Conservation (phyloP, 2,888 invertebrate species). For the Chydorus sphaericus region DNA sequence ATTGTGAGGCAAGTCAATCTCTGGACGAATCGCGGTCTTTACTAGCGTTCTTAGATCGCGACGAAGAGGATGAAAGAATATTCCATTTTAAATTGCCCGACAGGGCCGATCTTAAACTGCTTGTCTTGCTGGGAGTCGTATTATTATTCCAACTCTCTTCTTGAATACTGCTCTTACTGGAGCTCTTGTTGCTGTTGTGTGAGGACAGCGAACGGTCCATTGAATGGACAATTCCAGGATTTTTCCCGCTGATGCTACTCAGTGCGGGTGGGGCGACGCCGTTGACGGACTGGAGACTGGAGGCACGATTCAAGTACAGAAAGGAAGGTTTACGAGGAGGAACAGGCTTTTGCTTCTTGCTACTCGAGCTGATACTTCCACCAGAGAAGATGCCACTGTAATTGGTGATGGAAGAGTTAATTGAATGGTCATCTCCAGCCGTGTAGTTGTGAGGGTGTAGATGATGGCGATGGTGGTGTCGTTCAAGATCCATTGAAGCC, state of each 20-base stretch:
- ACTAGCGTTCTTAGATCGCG: background rate
- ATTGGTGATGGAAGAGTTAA: background rate
- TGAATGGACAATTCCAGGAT: too few relatives aligned
- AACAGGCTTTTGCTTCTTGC: slow-evolving; percentile 44
- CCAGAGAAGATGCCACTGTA: background rate
- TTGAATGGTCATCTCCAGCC: background rate
- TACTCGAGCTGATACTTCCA: background rate
- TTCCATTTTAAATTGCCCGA: slow-evolving; percentile 9
- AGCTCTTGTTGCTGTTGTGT: slow-evolving; percentile 3
- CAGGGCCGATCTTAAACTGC: background rate
- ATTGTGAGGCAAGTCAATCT: too few relatives aligned
- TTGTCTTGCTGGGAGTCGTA: background rate
- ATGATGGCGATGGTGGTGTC: background rate
- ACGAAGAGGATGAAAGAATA: background rate
- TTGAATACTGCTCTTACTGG: background rate
- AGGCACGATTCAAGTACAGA: slow-evolving; percentile 65
- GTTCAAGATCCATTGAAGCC: slow-evolving; percentile 6
- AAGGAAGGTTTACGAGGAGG: slow-evolving; percentile 75
- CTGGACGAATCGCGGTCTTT: too few relatives aligned
- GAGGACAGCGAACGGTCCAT: slow-evolving; percentile 1
- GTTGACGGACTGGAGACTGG: slow-evolving; percentile 34
- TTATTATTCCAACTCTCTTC: background rate
- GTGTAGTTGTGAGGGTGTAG: too few relatives aligned
- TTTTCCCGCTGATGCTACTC: too few relatives aligned
- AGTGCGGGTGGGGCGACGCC: background rate